phyloP scores from a whole-genome alignment of 2,113 vertebrate species.

The Taxidea taxus region DNA sequence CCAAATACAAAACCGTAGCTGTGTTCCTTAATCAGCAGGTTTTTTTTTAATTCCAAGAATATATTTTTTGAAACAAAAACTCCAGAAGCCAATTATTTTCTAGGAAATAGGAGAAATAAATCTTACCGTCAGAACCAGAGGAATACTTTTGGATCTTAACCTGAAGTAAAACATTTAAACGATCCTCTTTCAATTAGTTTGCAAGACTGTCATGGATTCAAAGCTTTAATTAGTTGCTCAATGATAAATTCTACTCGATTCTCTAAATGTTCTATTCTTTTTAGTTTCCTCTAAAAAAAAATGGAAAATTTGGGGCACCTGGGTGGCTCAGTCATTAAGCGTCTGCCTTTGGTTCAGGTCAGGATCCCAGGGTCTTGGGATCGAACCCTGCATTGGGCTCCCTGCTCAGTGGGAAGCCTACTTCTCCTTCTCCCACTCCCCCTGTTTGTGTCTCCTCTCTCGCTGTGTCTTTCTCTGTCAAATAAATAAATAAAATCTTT shows the following conservation, averaged over 20 bases:
- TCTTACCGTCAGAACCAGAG: neutral
- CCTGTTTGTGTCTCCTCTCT: too few relatives aligned
- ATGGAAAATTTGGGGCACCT: neutral
- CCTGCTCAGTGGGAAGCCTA: too few relatives aligned
- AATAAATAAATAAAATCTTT: too few relatives aligned
- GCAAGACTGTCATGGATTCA: neutral
- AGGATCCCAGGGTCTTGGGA: too few relatives aligned
- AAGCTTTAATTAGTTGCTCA: constrained; percentile 16
- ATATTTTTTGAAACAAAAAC: constrained; percentile 40
- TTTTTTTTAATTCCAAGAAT: neutral
- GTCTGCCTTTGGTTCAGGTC: too few relatives aligned
- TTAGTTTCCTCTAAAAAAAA: constrained; percentile 23
- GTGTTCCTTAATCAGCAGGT: neutral
- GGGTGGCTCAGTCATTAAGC: too few relatives aligned
- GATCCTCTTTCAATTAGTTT: constrained; percentile 26
- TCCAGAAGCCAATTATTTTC: neutral
- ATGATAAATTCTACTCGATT: neutral
- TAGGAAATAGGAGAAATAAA: constrained; percentile 14
- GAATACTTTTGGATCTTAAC: neutral
- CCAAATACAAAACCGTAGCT: neutral
- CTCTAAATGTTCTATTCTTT: neutral
- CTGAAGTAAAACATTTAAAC: neutral
- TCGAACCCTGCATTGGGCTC: too few relatives aligned
- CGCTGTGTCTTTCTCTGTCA: too few relatives aligned
- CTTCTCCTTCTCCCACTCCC: too few relatives aligned